Evolutionary conservation across 2,113 vertebrate genomes (phyloP).

Genomic region (Corythornis vintsioides): DNA sequence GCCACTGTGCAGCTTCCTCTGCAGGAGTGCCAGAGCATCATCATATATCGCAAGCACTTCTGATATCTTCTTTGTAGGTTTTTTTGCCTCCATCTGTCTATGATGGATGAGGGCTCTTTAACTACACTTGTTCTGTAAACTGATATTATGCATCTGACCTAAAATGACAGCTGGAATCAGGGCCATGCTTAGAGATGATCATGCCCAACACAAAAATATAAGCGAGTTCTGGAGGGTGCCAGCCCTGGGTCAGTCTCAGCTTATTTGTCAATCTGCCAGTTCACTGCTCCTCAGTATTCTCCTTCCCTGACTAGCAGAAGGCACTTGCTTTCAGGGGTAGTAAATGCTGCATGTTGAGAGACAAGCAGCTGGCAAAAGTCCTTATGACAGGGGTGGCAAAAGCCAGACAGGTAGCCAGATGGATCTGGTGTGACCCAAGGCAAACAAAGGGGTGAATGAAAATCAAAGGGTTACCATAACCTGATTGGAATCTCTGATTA

Average conservation of each 20-base stretch:
- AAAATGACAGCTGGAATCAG: slow-evolving; percentile 69
- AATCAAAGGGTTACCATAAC: slow-evolving; percentile 27
- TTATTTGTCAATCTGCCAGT: slow-evolving; percentile 71
- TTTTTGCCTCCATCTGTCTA: slow-evolving; percentile 14
- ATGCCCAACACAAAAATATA: slow-evolving; percentile 59
- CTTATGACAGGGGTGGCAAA: slow-evolving; percentile 58
- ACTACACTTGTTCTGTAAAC: slow-evolving; percentile 57
- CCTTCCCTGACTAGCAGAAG: slow-evolving; percentile 36
- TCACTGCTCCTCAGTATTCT: slow-evolving; percentile 50
- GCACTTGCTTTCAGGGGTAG: slow-evolving; percentile 55
- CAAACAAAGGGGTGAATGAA: slow-evolving; percentile 39
- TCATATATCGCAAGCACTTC: background rate
- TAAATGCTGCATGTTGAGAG: slow-evolving; percentile 3
- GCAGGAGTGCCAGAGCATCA: background rate
- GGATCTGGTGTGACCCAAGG: slow-evolving; percentile 42
- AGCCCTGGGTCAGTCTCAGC: slow-evolving; percentile 69
- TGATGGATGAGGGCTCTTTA: slow-evolving; percentile 55
- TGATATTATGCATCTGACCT: slow-evolving; percentile 64
- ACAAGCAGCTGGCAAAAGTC: slow-evolving; percentile 58
- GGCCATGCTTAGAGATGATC: slow-evolving; percentile 55
- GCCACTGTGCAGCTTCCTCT: background rate
- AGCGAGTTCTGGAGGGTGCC: slow-evolving; percentile 65
- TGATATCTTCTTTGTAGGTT: background rate
- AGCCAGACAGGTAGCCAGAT: slow-evolving; percentile 65
- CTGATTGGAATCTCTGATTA: slow-evolving; percentile 2